Evolutionary conservation across 2,888 invertebrate genomes (phyloP).

Genomic region (Cynaeus angustus): DNA sequence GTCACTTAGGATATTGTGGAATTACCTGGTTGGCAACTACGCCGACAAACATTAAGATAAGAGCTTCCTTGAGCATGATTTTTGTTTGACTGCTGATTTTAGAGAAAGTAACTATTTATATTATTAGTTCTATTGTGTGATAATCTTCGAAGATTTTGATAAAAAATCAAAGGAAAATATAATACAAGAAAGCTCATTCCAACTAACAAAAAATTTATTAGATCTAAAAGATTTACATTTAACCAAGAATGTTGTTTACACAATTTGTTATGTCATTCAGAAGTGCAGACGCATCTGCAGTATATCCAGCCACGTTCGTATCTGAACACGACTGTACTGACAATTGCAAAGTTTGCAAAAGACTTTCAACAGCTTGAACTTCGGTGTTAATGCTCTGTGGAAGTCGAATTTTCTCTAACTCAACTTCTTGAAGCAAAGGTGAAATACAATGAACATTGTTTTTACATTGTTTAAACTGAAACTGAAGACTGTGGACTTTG

Average conservation of each 20-base stretch:
- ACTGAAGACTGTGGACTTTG: conserved; percentile 6
- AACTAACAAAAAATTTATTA: not conserved
- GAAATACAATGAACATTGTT: not conserved
- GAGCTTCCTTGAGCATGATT: not conserved
- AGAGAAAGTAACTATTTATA: not conserved
- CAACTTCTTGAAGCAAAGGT: not conserved
- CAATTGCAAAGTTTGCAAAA: conserved; percentile 14
- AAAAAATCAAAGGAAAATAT: not conserved
- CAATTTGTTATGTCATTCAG: conserved; percentile 12
- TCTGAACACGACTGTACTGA: conserved; percentile 17
- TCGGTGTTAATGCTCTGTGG: not conserved
- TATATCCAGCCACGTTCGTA: conserved; percentile 1
- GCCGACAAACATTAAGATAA: not conserved
- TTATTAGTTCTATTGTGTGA: not conserved
- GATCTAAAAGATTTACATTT: not conserved
- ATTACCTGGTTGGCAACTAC: not conserved
- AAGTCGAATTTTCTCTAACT: not conserved
- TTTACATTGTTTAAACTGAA: not conserved
- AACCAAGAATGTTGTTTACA: conserved; percentile 14
- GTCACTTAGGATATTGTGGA: not conserved
- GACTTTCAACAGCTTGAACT: not conserved
- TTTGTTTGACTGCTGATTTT: not conserved
- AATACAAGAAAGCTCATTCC: too few relatives aligned
- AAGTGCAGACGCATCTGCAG: not conserved
- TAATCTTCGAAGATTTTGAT: not conserved